Evolutionary conservation across 2,797 vertebrate genomes (phyloP), one percentile per base, ranked within the genome.

Genomic region (Aulostomus chinensis): DNA sequence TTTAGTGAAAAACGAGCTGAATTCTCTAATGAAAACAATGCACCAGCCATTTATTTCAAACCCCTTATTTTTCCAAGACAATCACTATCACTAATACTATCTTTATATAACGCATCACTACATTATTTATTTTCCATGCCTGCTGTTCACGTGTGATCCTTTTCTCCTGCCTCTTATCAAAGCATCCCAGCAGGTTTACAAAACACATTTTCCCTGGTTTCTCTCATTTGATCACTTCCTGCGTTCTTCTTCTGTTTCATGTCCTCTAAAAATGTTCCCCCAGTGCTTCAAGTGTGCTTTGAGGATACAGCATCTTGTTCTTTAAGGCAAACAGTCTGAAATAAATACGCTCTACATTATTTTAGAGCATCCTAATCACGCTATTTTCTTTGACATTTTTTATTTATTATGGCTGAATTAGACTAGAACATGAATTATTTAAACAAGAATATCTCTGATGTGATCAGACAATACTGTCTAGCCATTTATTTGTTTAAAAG

Each of bases 131-230:
- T 36, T 51, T 32, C n/a, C 34, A 45, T 38, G 38, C 5, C 10
- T 38, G 11, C 20, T 20, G 22, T 36, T 55, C 21, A 49, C 11
- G 12, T 58, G 48, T 49, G 39, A 62, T 66, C 18, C 7, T 17
- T 36, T 33, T 61, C 46, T 66, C 45, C 58, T 46, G 47, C 22
- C 26, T 57, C 33, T 67, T 58, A 58, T 68, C 33, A 13, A 45
- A 33, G 45, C 25, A 25, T 53, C 47, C 36, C n/a, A 46, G 39
- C 21, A 28, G 17, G 25, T 55, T 53, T 43, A 16, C 3, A 58
- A 43, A 68, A 66, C 25, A 71, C 10, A 29, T 41, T 56, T 52
- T 51, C 22, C 34, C 46, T 50, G 11, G 41, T 50, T 21, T 45
- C 3, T 51, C 28, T 47, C 2, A 31, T 74, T 71, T 68, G 57